These are phyloP conservation scores for Rhagoletis zephyria DNA, from an alignment of 1,140 invertebrate genomes.

Conservation along the genomic window DNA sequence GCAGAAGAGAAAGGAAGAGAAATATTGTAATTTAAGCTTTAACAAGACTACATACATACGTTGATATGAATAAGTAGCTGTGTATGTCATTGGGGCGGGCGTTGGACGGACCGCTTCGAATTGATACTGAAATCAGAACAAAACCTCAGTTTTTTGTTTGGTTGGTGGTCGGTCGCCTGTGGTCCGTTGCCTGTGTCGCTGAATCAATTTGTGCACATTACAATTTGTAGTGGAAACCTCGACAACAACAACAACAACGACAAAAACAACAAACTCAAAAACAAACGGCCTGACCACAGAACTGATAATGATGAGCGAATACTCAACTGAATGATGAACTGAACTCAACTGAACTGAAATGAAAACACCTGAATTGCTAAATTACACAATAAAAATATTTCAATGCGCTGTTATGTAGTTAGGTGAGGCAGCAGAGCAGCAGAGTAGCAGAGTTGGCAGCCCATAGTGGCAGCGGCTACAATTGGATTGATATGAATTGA, in stretches of 20 bases:
- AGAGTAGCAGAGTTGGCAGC: not conserved
- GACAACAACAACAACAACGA: not conserved
- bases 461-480: not conserved
- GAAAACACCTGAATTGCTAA: slow-evolving; percentile 41
- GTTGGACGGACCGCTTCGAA: not conserved
- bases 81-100: slow-evolving; percentile 1
- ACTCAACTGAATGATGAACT: slow-evolving; percentile 51
- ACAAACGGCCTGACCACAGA: slow-evolving; percentile 9
- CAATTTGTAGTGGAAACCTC: slow-evolving; percentile 8
- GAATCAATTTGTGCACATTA: slow-evolving; percentile 50
- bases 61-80: not conserved
- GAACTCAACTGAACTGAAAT: slow-evolving; percentile 49
- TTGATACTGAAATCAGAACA: slow-evolving; percentile 50
- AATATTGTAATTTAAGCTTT: slow-evolving; percentile 38
- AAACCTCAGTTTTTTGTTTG: slow-evolving; percentile 21
- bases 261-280: not conserved
- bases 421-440: not conserved
- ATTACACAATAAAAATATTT: slow-evolving; percentile 7
- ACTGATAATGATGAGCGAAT: slow-evolving; percentile 44
- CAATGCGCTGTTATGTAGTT: slow-evolving; percentile 17
- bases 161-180: not conserved
- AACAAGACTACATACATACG: not conserved
- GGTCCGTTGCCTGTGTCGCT: slow-evolving; percentile 3
- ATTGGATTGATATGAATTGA: slow-evolving; percentile 41
- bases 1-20: slow-evolving; percentile 34